Evolutionary conservation across 2,113 vertebrate species (phyloP), one percentile per base, ranked within the genome.

Genomic region (Zosterops pallidus): DNA sequence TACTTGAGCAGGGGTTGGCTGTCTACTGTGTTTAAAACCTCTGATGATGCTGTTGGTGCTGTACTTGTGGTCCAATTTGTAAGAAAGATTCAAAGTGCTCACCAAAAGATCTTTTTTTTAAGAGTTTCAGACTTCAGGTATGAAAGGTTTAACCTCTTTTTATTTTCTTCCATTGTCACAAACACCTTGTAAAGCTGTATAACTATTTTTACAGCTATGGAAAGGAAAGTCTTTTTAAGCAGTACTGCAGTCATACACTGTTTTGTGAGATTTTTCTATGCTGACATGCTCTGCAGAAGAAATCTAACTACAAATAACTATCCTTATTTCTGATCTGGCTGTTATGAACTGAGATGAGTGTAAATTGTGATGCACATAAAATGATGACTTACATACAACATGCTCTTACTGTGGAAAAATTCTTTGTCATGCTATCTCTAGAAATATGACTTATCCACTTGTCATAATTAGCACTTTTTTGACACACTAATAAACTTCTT

Each of bases 401-500:
- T 17, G 13, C 25, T 90, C 24, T 60, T 71, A 60, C 35, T 62
- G n/a, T 2, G 6, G 74, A 93, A 90, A 89, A 79, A 85, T 25
- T 72, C 28, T 80, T 77, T 87, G 52, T 44, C 0, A 0, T 86
- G 42, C 74, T 83, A 53, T 42, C 75, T 91, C n/a, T 35, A 83
- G 67, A 87, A 94, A 87, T 49, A 85, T 74, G 79, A 80, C 41
- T 75, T 77, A 77, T 3, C 35, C 64, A 83, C 68, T 88, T 88
- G 63, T 90, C 67, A 85, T 64, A 92, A 57, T 95, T 56, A 46
- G 56, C 68, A 92, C 14, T 90, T 92, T 50, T 67, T 70, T 71
- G 76, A 67, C n/a, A 86, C 22, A 6, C 56, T 82, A 91, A 86
- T 85, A 93, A 91, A 96, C 88, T 83, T 68, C 5, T 83, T 83